Evolutionary conservation across 92 coral and sea anemone genomes (phyloP), one percentile per base, ranked within the genome.

Genomic region (Nematostella vectensis): DNA sequence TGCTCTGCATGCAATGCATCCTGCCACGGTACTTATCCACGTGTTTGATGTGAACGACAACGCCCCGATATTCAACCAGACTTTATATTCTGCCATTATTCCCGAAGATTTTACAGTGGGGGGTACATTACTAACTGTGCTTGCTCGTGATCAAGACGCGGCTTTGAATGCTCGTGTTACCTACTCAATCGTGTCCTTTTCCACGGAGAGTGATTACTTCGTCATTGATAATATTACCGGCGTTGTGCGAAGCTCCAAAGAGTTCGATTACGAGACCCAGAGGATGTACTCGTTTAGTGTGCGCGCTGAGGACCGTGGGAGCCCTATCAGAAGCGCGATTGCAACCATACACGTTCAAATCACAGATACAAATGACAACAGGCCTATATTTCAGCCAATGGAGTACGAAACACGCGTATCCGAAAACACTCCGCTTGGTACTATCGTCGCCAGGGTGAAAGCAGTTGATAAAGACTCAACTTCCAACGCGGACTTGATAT

Each of bases 331-430:
- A 13, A 56, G 50, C 55, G 68, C 72, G 30, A 61, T 53, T 30
- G 30, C 72, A n/a, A 54, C 55, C 49, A 62, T 62, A 11, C 3
- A 53, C 22, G 50, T 76, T 11, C 62, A 48, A 25, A 69, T 76
- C 1, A 62, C 63, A 36, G 83, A 76, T 50, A 50, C 56, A 11
- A 76, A 76, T 47, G 83, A 76, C 13, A 62, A 76, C 59, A 76
- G 69, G 40, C 83, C 83, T 15, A 62, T 23, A 47, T 76, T 76
- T 29, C 38, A 16, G 17, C 62, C 77, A 6, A 25, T 29, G 54
- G 31, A 17, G 27, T 57, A 69, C 51, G 9, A 16, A 11, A 69
- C 56, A 25, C 39, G 55, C 9, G 55, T 76, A 25, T 76, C 83
- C 25, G 83, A 70, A 63, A 63, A 54, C 28, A 56, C 29, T 19